Conservation (phyloP, 2,888 invertebrate genomes). For the Salpingus planirostris region DNA sequence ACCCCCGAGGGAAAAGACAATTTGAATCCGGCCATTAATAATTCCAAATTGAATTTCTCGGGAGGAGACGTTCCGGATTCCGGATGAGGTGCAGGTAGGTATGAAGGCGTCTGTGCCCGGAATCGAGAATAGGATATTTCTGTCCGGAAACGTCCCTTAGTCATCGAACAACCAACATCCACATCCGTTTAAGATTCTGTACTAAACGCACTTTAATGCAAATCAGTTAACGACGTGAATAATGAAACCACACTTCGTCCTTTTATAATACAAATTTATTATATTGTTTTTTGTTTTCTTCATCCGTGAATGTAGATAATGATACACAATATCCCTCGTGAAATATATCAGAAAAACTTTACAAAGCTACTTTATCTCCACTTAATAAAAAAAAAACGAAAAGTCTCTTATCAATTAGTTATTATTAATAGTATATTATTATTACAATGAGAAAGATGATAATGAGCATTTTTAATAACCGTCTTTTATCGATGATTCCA, state of each 20-base stretch:
- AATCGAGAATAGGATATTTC: no score
- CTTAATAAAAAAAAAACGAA: constrained; percentile 27
- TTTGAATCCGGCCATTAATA: no score
- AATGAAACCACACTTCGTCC: constrained; percentile 9
- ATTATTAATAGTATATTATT: constrained; percentile 24
- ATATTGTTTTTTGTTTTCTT: constrained; percentile 48
- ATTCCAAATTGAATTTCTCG: no score
- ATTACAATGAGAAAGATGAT: constrained; percentile 27
- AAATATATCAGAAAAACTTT: constrained; percentile 56
- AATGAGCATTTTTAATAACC: constrained; percentile 39
- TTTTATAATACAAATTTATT: constrained; percentile 62
- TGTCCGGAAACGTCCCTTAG: constrained; percentile 12
- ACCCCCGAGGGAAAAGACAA: no score
- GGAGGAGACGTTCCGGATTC: no score
- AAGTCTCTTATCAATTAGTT: constrained; percentile 15
- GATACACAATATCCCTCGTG: constrained; percentile 65
- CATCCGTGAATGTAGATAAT: no score
- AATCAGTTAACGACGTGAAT: constrained; percentile 9
- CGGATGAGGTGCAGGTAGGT: no score
- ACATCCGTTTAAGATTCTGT: constrained; percentile 8
- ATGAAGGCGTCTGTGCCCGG: no score
- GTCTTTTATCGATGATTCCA: no score
- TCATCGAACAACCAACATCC: constrained; percentile 10
- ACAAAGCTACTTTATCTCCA: constrained; percentile 56
- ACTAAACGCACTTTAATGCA: no score